Conservation (phyloP, 2,888 invertebrate genomes). For the Drosophila stalkeri region DNA sequence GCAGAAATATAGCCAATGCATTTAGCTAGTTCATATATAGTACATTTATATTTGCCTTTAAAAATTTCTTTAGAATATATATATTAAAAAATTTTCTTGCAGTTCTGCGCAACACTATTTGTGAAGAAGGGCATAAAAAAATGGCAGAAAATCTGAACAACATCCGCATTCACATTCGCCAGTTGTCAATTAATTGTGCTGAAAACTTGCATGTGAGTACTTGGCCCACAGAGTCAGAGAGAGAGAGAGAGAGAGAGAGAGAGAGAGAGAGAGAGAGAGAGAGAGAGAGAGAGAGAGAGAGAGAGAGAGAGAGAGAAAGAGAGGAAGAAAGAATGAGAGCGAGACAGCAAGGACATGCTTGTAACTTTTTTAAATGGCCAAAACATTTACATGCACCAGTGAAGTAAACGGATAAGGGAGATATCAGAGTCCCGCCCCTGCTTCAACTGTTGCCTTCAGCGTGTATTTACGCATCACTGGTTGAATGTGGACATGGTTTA, state of each 20-base stretch:
- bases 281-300: not conserved
- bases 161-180: slow-evolving; percentile 56
- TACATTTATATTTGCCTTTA: not conserved
- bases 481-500: slow-evolving; percentile 14
- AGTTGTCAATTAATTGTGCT: slow-evolving; percentile 69
- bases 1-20: not conserved
- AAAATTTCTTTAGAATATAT: not conserved
- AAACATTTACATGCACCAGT: slow-evolving; percentile 47
- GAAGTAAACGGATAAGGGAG: slow-evolving; percentile 10
- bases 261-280: not conserved
- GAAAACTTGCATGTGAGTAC: slow-evolving; percentile 39
- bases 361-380: slow-evolving; percentile 59
- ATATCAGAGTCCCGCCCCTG: not conserved
- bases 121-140: not conserved
- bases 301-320: not conserved
- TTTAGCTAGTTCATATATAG: not conserved
- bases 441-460: slow-evolving; percentile 38
- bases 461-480: slow-evolving; percentile 39
- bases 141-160: slow-evolving; percentile 48
- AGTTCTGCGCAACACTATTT: not conserved
- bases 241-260: not conserved
- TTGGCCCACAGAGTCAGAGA: slow-evolving; percentile 9
- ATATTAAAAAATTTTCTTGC: too few relatives aligned
- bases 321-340: slow-evolving; percentile 1
- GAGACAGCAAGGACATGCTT: slow-evolving; percentile 30